Percentiles rank a stretch among this genome's conserved stretches.
Evolutionary conservation across 2,888 invertebrate species (phyloP).

Genomic region (Drosophila greeni): DNA sequence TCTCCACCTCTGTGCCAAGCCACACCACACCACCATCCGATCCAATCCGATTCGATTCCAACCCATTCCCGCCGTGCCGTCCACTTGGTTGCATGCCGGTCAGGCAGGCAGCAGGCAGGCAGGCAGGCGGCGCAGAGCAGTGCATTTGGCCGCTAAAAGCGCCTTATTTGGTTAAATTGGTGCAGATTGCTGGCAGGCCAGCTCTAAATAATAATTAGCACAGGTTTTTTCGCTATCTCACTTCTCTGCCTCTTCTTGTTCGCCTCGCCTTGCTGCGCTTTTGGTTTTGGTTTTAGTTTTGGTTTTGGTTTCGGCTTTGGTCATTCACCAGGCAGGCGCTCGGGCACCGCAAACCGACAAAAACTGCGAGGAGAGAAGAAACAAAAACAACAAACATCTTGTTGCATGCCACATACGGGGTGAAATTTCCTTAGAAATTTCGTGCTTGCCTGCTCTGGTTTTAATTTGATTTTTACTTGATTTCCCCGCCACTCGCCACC

Average conservation of each 20-base stretch:
- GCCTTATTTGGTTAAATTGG: slow-evolving; percentile 76
- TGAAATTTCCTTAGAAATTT: slow-evolving; percentile 76
- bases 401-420: slow-evolving; percentile 73
- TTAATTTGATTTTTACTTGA: slow-evolving; percentile 74
- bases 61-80: slow-evolving; percentile 11
- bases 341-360: slow-evolving; percentile 35
- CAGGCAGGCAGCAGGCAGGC: slow-evolving; percentile 13
- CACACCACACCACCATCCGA: slow-evolving; percentile 6
- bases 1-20: slow-evolving; percentile 40
- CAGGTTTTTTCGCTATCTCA: slow-evolving; percentile 65
- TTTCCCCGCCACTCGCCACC: slow-evolving; percentile 28
- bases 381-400: slow-evolving; percentile 40
- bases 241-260: slow-evolving; percentile 50
- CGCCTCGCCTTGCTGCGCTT: slow-evolving; percentile 72
- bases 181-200: slow-evolving; percentile 68
- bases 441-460: slow-evolving; percentile 76
- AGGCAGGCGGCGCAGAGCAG: slow-evolving; percentile 42
- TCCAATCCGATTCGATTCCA: slow-evolving; percentile 24
- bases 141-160: slow-evolving; percentile 74
- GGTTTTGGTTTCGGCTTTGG: slow-evolving; percentile 61
- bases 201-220: slow-evolving; percentile 76
- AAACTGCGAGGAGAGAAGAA: slow-evolving; percentile 11
- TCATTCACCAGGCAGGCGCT: slow-evolving; percentile 62
- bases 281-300: slow-evolving; percentile 51
- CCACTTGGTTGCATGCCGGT: slow-evolving; percentile 68